phyloP scores from a whole-genome alignment of 2,113 vertebrate species.

The Petrocephalus microphthalmus region DNA sequence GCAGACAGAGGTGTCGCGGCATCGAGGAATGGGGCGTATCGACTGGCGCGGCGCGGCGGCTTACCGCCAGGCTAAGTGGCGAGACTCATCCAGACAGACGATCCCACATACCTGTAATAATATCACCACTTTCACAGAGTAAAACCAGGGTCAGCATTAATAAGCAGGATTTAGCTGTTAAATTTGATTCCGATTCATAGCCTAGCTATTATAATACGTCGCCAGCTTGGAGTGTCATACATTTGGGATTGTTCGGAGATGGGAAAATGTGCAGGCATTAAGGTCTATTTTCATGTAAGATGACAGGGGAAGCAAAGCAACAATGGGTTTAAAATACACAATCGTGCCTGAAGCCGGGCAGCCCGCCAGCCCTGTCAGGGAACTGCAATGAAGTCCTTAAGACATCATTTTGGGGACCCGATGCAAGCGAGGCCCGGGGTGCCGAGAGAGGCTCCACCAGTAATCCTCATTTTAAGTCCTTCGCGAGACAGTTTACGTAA shows the following conservation, averaged over 20 bases:
- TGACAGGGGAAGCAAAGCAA: slow-evolving; percentile 25
- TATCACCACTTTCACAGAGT: background rate
- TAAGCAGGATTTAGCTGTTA: background rate
- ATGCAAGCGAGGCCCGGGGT: background rate
- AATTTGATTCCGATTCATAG: background rate
- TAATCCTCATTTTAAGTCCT: slow-evolving; percentile 10
- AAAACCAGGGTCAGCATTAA: background rate
- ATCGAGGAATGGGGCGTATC: background rate
- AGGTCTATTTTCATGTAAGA: slow-evolving; percentile 34
- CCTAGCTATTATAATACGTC: slow-evolving; percentile 23
- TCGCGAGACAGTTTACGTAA: background rate
- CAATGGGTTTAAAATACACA: slow-evolving; percentile 38
- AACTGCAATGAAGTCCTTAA: slow-evolving; percentile 16
- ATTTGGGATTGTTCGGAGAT: slow-evolving; percentile 42
- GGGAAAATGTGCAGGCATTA: slow-evolving; percentile 35
- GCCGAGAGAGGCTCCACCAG: slow-evolving; percentile 9
- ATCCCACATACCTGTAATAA: slow-evolving; percentile 10
- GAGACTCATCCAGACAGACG: background rate
- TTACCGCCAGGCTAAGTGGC: background rate
- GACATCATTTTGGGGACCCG: background rate
- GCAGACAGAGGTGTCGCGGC: background rate
- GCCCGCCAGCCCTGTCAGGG: slow-evolving; percentile 23
- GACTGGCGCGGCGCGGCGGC: background rate
- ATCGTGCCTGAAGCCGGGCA: background rate
- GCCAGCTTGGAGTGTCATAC: slow-evolving; percentile 51